A percentile compares a stretch with the other conserved stretches of the same genome.
Evolutionary conservation across 2,888 invertebrate genomes (phyloP).

Genomic region (Drosophila flavopinicola): DNA sequence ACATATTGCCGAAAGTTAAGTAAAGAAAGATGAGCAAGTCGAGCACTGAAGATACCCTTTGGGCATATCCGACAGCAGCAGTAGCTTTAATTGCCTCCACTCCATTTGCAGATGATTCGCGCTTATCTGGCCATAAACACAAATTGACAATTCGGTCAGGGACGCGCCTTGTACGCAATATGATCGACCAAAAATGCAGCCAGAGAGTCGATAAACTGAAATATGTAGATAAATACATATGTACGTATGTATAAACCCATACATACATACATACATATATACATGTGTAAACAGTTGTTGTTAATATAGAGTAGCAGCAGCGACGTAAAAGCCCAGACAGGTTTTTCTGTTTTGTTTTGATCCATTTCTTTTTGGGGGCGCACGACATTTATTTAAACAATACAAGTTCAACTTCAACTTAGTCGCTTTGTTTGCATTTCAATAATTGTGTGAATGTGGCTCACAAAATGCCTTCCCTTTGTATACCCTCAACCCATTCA

Average conservation of each 20-base stretch:
- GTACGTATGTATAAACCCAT: no score
- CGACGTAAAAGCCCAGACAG: conserved; percentile 47
- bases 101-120: neutral
- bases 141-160: conserved; percentile 40
- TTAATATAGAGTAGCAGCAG: neutral
- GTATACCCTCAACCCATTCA: no score
- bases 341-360: conserved; percentile 49
- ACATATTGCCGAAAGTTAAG: no score
- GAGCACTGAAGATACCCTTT: no score
- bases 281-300: conserved; percentile 27
- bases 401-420: conserved; percentile 33
- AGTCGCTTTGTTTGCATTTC: conserved; percentile 46
- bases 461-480: no score
- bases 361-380: conserved; percentile 64
- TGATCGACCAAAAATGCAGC: conserved; percentile 19
- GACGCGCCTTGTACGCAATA: conserved; percentile 17
- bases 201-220: conserved; percentile 5
- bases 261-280: neutral
- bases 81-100: no score
- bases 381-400: conserved; percentile 56
- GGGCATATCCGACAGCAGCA: no score
- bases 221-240: conserved; percentile 5
- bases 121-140: conserved; percentile 19
- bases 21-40: no score
- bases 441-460: conserved; percentile 8